Evolutionary conservation across 2,888 invertebrate genomes (phyloP), one percentile per base, ranked within the genome.

Genomic region (Drymonia ruficornis): DNA sequence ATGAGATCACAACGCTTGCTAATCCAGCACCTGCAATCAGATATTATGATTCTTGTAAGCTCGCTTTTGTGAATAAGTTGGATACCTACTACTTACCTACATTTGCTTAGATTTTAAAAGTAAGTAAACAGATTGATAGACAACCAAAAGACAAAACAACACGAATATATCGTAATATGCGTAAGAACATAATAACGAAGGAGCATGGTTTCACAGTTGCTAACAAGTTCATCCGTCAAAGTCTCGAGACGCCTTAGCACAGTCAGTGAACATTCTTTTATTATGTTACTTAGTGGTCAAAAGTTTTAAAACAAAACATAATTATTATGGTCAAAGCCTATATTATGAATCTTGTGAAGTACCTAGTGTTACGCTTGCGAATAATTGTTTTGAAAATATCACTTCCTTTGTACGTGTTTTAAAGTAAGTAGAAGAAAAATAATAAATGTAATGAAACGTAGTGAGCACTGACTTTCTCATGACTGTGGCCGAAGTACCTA

Each of bases 1-100:
- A 98, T 67, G 98, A 98, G 85, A 98, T 97, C 83, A 98, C 96
- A 64, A 98, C 98, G 84, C 98, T 98, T 59, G 98, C 98, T 72
- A 99, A 93, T 56, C 98, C 99, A 68, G 98, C 97, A 77, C 98
- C 98, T 98, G 90, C n/a, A 91, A 92, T 52, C 61, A 60, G 23
- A 23, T 23, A 23, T 23, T 23, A 23, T 23, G 23, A 23, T 13
- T 36, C n/a, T n/a, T 36, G 36, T 36, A 5, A n/a, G 36, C 13
- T 9, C 36, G n/a, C 0, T 36, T 4, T 31, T 31, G 31, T 31
- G 31, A 31, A 11, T 31, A 11, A 7, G 23, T 23, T 23, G 7
- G 23, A 23, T 23, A 2, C 23, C 7, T 23, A 23, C 23, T 23
- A 23, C 6, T 23, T 6, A 23, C 23, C 23, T 23, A 2, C 23